Evolutionary conservation across 2,888 invertebrate species (phyloP), one percentile per base, ranked within the genome.

Genomic region (Venusia cambrica): DNA sequence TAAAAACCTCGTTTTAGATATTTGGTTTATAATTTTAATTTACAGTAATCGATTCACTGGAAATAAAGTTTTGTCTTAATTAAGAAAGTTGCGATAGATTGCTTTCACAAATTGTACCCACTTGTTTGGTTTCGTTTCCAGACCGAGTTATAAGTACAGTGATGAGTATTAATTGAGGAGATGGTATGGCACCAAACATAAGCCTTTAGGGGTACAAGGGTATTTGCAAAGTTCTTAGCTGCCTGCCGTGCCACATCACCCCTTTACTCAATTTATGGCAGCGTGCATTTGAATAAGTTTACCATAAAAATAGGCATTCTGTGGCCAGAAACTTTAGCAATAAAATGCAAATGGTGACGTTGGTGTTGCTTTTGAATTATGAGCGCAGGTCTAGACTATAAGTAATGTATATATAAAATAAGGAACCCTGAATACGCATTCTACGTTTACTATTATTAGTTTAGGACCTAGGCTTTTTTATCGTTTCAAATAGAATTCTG

Each of bases 271-370:
- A 85, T 83, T 85, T 85, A 85, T 81, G 79, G 77, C 71, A 62
- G 52, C 75, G 73, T 75, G 76, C 74, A 81, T 84, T 83, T 81
- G 81, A 85, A 85, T 85, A 84, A 81, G 73, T 77, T 84, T 78
- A 73, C 70, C 78, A 78, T 81, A 84, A 84, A 85, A 85, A 84
- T 83, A 78, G 77, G 78, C 80, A 64, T 75, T 67, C 62, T 69
- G 77, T 55, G 78, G 72, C 72, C 69, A 73, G 69, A 72, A 83
- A 85, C 75, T 85, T 85, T 71, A 52, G 73, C 73, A 85, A 85
- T 85, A 85, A 85, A 85, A 85, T 84, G 85, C 81, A 84, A 85
- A 85, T 85, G 81, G 72, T 68, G 73, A 68, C 71, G 72, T 71
- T 69, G 65, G 73, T 67, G 67, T 59, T 56, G 60, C 61, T 62